Evolutionary conservation across 2,888 invertebrate genomes (phyloP), one percentile per base, ranked within the genome.

Genomic region (Lithophane socia): DNA sequence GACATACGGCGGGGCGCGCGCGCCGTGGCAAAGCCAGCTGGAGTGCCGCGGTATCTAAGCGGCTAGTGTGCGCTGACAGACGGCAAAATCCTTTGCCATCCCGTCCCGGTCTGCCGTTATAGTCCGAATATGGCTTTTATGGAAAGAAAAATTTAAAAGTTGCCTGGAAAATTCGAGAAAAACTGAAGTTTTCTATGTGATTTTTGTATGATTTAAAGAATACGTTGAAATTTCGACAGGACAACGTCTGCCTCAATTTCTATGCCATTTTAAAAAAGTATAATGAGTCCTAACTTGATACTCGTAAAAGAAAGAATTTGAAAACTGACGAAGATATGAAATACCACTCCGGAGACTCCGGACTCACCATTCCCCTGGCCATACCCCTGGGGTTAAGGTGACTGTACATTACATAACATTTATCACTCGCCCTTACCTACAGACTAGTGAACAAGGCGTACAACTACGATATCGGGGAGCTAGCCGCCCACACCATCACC

Each of bases 401-500:
- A 56, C 21, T 54, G n/a, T n/a, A n/a, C 56, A n/a, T n/a, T n/a
- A 24, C 3, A 18, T 52, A 29, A 13, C 1, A 24, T 16, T 42
- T 0, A 52, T 60, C 12, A 37, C 13, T 21, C 24, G 10, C 9
- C 7, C 3, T 47, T 75, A 3, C 8, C 8, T 64, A 16, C 56
- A 86, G 86, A 47, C 13, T 42, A 1, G 72, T 79, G 2, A 21
- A 0, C 0, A 85, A 86, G 56, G 7, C 0, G 0, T 82, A 75
- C 68, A 76, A 84, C 72, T 60, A 29, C 3, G 44, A 67, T 0
- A 78, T 61, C 44, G 78, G 79, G 73, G 87, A 84, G 76, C 61
- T 90, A 12, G 5, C 7, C 0, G 0, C 42, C 0, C 87, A 90
- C 64, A 4, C 4, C 1, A 83, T 92, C 64, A 76, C 49, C 3